Evolutionary conservation across 2,113 vertebrate species (phyloP), one percentile per base, ranked within the genome.

Genomic region (Garra rufa): DNA sequence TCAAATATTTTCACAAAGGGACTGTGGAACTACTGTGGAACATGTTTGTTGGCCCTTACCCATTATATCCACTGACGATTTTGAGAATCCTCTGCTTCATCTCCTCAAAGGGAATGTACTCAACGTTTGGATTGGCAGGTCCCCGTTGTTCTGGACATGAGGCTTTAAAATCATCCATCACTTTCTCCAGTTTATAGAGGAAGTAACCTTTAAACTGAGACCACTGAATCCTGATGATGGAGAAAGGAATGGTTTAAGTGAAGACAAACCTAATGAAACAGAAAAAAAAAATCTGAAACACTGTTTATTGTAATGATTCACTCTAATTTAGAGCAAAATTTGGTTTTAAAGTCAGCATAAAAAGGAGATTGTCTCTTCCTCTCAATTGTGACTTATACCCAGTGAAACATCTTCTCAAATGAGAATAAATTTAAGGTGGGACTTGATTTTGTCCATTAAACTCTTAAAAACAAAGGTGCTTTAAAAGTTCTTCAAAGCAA

Each of bases 141-240:
- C 93, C 95, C 91, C 97, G 94, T 88, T 96, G 96, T 86, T 99
- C 97, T 89, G 97, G 97, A 71, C 95, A 94, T 67, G 96, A 96
- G 55, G 95, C 94, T 88, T 95, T 95, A 89, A 99, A 99, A 89
- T 99, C 97, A 92, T 98, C 97, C 96, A 99, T 98, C 83, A 99
- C 97, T 90, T 96, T 97, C 92, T 99, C 98, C 94, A 99, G 94
- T 92, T 97, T 99, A 91, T 97, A 98, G 93, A 98, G 95, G 91
- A 99, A 98, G 94, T 98, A 99, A 73, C 95, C 93, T 95, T 99
- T 99, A 90, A 99, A 98, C 87, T 97, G 97, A 83, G 96, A 95
- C 98, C 98, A 99, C 24, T 97, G 96, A 90, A 99, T 96, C 94
- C 98, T 99, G 87, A 26, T 92, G 85, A 41, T 91, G 77, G 78